These are phyloP conservation scores for Oxyscelio sp. DNA, from an alignment of 2,888 invertebrate species.

Conservation along the genomic window DNA sequence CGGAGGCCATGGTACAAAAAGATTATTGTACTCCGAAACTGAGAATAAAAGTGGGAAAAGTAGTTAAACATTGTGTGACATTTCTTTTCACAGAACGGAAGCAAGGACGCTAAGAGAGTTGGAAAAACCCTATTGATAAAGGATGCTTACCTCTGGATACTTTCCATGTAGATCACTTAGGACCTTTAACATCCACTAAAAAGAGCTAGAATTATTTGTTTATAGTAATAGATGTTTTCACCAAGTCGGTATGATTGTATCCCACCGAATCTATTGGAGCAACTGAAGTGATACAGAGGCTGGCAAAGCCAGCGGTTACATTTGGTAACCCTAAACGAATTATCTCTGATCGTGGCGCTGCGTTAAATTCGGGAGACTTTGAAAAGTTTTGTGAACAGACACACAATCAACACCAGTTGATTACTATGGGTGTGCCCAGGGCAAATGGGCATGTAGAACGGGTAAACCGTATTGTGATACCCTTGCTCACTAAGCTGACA, in stretches of 20 bases:
- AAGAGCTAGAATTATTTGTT: conserved; percentile 22
- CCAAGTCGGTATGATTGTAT: conserved; percentile 64
- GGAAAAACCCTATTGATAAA: neutral
- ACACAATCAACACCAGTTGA: neutral
- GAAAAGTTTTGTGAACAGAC: neutral
- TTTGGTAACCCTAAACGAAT: conserved; percentile 70
- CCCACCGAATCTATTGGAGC: conserved; percentile 53
- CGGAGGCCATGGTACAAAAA: conserved; percentile 24
- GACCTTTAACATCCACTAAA: conserved; percentile 22
- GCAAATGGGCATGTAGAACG: neutral
- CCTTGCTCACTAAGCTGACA: too few species aligned
- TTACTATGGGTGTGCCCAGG: neutral
- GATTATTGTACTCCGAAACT: conserved; percentile 43
- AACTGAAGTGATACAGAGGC: conserved; percentile 38
- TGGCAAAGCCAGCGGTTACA: conserved; percentile 49
- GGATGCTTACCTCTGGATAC: conserved; percentile 5
- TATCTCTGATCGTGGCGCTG: conserved; percentile 34
- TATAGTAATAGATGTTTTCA: conserved; percentile 31
- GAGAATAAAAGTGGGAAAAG: conserved; percentile 18
- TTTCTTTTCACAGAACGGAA: conserved; percentile 53
- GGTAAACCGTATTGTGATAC: neutral
- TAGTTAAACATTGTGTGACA: conserved; percentile 23
- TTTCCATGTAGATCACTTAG: conserved; percentile 19
- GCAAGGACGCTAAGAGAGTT: conserved; percentile 63
- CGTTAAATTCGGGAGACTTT: neutral